Percentiles rank a stretch among this genome's conserved stretches.
Evolutionary conservation across 2,888 invertebrate genomes (phyloP).

Genomic region (Leptopilina myrica): DNA sequence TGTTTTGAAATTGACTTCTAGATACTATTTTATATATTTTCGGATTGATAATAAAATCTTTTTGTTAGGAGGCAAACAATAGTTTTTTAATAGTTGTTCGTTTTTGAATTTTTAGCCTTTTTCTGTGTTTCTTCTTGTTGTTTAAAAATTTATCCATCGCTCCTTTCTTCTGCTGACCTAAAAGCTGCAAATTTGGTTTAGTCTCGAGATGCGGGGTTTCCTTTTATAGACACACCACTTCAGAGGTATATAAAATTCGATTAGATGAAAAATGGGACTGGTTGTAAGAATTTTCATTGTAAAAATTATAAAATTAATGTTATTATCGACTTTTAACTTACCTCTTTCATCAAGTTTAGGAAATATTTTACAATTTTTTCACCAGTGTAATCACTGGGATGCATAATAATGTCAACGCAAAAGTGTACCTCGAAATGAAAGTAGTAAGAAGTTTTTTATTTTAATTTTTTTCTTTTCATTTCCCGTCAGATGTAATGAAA

Average conservation of each 20-base stretch:
- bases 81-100: slow-evolving; percentile 8
- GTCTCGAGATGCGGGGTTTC: too few relatives aligned
- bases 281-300: too few relatives aligned
- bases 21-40: background rate
- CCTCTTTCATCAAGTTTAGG: too few relatives aligned
- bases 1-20: too few relatives aligned
- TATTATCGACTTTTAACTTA: too few relatives aligned
- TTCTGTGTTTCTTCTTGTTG: slow-evolving; percentile 19
- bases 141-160: slow-evolving; percentile 23
- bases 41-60: background rate
- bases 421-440: background rate
- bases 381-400: too few relatives aligned
- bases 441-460: background rate
- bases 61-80: background rate
- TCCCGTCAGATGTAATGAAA: background rate
- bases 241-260: too few relatives aligned
- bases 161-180: background rate
- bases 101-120: background rate
- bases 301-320: too few relatives aligned
- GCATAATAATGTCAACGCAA: background rate
- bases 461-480: background rate
- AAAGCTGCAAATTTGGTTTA: too few relatives aligned
- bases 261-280: too few relatives aligned
- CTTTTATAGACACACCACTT: too few relatives aligned
- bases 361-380: too few relatives aligned